phyloP scores from a whole-genome alignment of 2,888 invertebrate species.

The Schizotus pectinicornis region DNA sequence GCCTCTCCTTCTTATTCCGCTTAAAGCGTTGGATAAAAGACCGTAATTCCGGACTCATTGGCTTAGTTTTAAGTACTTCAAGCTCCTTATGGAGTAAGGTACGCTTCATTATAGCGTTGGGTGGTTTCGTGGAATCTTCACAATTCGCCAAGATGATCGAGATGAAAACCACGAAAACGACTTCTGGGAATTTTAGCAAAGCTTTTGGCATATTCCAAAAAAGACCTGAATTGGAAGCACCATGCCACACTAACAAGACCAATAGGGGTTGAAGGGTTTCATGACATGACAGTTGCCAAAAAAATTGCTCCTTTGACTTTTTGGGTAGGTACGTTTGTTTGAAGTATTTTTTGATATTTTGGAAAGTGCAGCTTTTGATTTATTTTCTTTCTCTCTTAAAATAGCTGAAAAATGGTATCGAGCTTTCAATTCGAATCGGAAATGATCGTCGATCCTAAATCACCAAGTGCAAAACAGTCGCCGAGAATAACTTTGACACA shows the following conservation, averaged over 20 bases:
- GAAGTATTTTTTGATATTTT: too few species aligned
- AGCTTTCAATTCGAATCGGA: too few species aligned
- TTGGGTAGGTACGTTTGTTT: too few species aligned
- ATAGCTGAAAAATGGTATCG: too few species aligned
- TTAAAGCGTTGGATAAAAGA: constrained; percentile 11
- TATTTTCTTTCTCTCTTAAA: too few species aligned
- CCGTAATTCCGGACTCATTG: constrained; percentile 15
- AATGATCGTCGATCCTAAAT: too few species aligned
- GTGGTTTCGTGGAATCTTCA: neutral
- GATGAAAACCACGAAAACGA: constrained; percentile 3
- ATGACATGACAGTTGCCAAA: too few species aligned
- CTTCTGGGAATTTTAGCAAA: constrained; percentile 8
- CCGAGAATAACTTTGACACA: constrained; percentile 42
- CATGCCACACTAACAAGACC: too few species aligned
- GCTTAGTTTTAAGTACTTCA: constrained; percentile 14
- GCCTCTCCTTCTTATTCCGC: neutral
- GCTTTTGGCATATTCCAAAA: constrained; percentile 16
- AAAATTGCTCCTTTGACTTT: too few species aligned
- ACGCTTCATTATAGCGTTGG: constrained; percentile 7
- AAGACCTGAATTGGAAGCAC: too few species aligned
- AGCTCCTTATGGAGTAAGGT: constrained; percentile 11
- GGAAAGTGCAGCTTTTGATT: too few species aligned
- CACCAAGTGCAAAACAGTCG: constrained; percentile 29
- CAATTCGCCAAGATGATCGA: neutral
- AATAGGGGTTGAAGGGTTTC: too few species aligned